These are phyloP conservation scores for Tiliacea aurago DNA, from an alignment of 2,888 invertebrate genomes.

Conservation along the genomic window DNA sequence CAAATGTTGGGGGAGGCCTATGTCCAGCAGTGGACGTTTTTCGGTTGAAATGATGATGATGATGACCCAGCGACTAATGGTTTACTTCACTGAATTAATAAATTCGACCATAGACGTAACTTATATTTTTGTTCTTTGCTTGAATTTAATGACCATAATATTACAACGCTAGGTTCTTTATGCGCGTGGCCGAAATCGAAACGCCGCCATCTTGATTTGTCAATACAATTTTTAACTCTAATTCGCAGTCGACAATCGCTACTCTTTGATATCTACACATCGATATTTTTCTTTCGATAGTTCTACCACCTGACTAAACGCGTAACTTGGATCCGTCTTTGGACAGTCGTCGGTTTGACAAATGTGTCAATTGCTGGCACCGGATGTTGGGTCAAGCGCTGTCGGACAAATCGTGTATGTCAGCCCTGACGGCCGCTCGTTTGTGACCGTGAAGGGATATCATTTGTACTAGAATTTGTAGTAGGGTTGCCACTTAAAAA, in stretches of 20 bases:
- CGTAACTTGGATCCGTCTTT: slow-evolving; percentile 62
- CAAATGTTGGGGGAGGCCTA: too few relatives aligned
- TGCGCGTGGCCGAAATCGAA: too few relatives aligned
- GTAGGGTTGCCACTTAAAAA: slow-evolving; percentile 48
- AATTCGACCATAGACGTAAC: background rate
- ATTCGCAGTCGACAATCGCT: background rate
- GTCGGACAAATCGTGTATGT: slow-evolving; percentile 77
- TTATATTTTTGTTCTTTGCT: background rate
- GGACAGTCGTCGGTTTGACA: slow-evolving; percentile 77
- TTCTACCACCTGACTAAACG: slow-evolving; percentile 12
- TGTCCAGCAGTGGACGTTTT: too few relatives aligned
- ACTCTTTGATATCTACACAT: background rate
- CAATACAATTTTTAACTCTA: background rate
- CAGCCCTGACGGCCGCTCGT: slow-evolving; percentile 73
- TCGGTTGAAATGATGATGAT: too few relatives aligned
- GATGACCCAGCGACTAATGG: too few relatives aligned
- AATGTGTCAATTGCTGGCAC: slow-evolving; percentile 83
- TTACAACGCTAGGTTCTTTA: background rate
- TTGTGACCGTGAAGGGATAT: slow-evolving; percentile 64
- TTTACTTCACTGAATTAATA: background rate
- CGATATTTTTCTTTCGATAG: background rate
- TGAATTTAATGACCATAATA: background rate
- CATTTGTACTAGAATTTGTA: slow-evolving; percentile 56
- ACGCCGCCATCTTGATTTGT: background rate
- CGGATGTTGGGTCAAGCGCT: slow-evolving; percentile 77